Evolutionary conservation across 1,140 invertebrate species (phyloP).

Genomic region (Drosophila baimaii): DNA sequence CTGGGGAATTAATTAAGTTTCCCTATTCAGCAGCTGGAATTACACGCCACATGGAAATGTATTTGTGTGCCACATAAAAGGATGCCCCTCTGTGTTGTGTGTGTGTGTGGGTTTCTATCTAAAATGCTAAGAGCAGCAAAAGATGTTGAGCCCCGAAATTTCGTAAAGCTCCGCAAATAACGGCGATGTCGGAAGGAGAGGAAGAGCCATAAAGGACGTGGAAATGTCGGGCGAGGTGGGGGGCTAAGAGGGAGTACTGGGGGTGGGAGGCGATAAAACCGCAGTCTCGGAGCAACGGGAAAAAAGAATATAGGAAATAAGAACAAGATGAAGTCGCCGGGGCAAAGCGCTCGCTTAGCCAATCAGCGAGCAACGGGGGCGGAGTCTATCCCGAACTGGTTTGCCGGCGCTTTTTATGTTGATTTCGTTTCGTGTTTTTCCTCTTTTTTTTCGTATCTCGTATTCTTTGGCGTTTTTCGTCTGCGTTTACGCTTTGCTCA

Average conservation of each 20-base stretch:
- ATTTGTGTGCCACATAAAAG: slow-evolving; percentile 37
- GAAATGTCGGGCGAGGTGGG: background rate
- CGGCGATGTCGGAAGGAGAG: slow-evolving; percentile 18
- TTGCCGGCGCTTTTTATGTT: slow-evolving; percentile 77
- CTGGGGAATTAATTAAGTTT: slow-evolving; percentile 42
- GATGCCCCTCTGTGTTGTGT: slow-evolving; percentile 8
- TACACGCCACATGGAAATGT: slow-evolving; percentile 25
- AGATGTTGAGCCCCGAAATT: slow-evolving; percentile 71
- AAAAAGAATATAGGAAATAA: slow-evolving; percentile 55
- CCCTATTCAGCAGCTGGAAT: slow-evolving; percentile 21
- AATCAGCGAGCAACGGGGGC: slow-evolving; percentile 80
- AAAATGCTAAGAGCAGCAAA: slow-evolving; percentile 60
- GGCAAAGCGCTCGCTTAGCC: slow-evolving; percentile 76
- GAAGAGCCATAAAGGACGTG: slow-evolving; percentile 2
- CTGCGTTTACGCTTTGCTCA: slow-evolving; percentile 81
- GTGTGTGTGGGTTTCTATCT: slow-evolving; percentile 9
- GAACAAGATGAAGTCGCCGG: slow-evolving; percentile 78
- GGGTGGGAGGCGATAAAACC: slow-evolving; percentile 49
- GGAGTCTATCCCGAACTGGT: slow-evolving; percentile 83
- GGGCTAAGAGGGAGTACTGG: background rate
- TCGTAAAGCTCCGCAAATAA: slow-evolving; percentile 54
- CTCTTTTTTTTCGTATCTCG: slow-evolving; percentile 55
- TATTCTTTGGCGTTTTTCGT: slow-evolving; percentile 68
- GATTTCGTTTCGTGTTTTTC: slow-evolving; percentile 65
- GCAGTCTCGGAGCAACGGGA: slow-evolving; percentile 33